Conservation (phyloP, 1,140 invertebrate genomes). For the Conopomorpha cramerella region DNA sequence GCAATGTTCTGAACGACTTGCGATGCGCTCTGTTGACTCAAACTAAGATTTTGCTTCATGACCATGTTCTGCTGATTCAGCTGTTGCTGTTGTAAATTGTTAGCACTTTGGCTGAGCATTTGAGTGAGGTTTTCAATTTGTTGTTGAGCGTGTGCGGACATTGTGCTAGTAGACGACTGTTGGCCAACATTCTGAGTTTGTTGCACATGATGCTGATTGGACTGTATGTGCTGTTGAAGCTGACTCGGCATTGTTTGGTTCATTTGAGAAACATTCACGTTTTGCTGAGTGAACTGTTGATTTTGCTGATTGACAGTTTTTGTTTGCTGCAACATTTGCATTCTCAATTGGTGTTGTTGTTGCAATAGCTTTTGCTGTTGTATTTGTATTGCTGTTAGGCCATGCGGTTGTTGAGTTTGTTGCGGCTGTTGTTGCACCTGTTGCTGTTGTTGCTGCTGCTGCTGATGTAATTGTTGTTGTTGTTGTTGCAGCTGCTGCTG, state of each 20-base stretch:
- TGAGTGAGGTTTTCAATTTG: constrained; percentile 54
- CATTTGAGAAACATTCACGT: constrained; percentile 37
- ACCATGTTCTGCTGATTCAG: constrained; percentile 40
- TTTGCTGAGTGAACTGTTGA: constrained; percentile 41
- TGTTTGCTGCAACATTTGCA: constrained; percentile 50
- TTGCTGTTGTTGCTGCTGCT: constrained; percentile 46
- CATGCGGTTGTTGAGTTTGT: constrained; percentile 33
- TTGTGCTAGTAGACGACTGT: constrained; percentile 31
- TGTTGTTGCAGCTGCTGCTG: constrained; percentile 40
- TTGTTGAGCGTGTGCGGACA: constrained; percentile 46
- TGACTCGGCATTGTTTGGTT: constrained; percentile 39
- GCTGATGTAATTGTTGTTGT: constrained; percentile 31
- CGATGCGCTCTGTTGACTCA: constrained; percentile 41
- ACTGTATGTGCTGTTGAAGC: constrained; percentile 42
- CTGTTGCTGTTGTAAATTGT: constrained; percentile 44
- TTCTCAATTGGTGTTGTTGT: constrained; percentile 43
- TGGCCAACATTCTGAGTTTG: constrained; percentile 36
- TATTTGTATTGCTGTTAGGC: constrained; percentile 44
- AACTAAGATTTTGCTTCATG: constrained; percentile 39
- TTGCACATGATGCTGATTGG: constrained; percentile 32
- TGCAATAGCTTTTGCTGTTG: constrained; percentile 56
- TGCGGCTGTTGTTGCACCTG: constrained; percentile 22
- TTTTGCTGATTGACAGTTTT: constrained; percentile 44
- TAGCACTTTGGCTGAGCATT: constrained; percentile 50
- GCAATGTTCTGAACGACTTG: constrained; percentile 49